A percentile compares a stretch with the other conserved stretches of the same genome.
phyloP scores from a whole-genome alignment of 2,888 invertebrate species.

The Thymelicus lineola region DNA sequence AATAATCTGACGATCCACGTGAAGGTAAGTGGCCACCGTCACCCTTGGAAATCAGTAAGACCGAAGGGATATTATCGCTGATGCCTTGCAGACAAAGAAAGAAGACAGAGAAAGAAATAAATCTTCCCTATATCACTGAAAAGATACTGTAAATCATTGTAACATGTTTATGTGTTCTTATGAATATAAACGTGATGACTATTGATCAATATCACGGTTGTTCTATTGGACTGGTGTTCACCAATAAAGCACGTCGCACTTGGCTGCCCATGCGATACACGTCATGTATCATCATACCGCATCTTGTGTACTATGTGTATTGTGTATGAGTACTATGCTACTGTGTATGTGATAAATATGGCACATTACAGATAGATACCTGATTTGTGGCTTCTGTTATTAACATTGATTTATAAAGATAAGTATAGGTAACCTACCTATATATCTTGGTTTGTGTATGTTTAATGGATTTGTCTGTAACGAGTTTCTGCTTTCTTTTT shows the following conservation, averaged over 20 bases:
- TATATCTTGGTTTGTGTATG: too few species aligned
- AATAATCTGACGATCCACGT: too few species aligned
- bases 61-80: too few species aligned
- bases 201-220: neutral
- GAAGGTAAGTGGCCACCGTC: too few species aligned
- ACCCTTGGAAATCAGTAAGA: too few species aligned
- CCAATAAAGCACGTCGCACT: slow-evolving; percentile 59
- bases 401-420: neutral
- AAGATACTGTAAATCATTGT: neutral
- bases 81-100: too few species aligned
- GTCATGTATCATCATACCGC: slow-evolving; percentile 37
- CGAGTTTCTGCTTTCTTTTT: too few species aligned
- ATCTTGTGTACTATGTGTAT: neutral
- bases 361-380: slow-evolving; percentile 3
- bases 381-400: slow-evolving; percentile 6
- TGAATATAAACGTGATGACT: slow-evolving; percentile 12
- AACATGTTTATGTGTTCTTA: neutral
- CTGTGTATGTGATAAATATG: slow-evolving; percentile 14
- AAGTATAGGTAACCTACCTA: neutral
- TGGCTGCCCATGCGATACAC: slow-evolving; percentile 55
- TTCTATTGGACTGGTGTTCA: slow-evolving; percentile 33
- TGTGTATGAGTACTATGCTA: slow-evolving; percentile 5
- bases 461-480: too few species aligned
- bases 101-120: too few species aligned
- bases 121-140: too few species aligned